These are phyloP conservation scores for Cheilosia urbana DNA, from an alignment of 2,888 invertebrate species.

Conservation along the genomic window DNA sequence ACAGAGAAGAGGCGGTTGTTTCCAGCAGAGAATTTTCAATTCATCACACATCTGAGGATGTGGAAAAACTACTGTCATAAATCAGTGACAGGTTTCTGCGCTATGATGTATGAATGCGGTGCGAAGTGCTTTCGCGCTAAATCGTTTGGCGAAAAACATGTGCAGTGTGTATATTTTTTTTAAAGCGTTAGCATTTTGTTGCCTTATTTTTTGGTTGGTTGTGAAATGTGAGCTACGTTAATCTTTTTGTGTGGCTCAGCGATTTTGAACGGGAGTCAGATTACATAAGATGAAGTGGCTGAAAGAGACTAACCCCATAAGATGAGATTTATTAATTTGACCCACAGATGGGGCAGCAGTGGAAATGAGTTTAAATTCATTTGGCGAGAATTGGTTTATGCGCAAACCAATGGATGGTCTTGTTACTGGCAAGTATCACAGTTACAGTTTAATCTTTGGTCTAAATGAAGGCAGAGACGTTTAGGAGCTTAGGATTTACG, in stretches of 20 bases:
- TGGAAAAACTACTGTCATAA: slow-evolving; percentile 72
- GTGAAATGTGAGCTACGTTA: slow-evolving; percentile 59
- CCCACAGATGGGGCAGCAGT: slow-evolving; percentile 46
- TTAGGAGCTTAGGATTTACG: too few species aligned
- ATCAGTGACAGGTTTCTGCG: slow-evolving; percentile 71
- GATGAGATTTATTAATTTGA: slow-evolving; percentile 68
- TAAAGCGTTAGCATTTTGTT: slow-evolving; percentile 1
- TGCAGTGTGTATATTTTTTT: not conserved
- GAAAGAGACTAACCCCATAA: slow-evolving; percentile 39
- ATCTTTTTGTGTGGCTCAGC: slow-evolving; percentile 56
- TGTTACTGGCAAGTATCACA: not conserved
- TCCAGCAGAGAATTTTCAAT: slow-evolving; percentile 47
- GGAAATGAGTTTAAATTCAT: not conserved
- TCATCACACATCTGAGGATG: slow-evolving; percentile 64
- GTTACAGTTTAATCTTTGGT: too few species aligned
- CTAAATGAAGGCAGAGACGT: too few species aligned
- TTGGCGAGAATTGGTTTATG: not conserved
- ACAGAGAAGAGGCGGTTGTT: slow-evolving; percentile 21
- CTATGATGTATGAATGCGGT: slow-evolving; percentile 71
- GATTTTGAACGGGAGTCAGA: slow-evolving; percentile 68
- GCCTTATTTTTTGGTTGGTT: slow-evolving; percentile 24
- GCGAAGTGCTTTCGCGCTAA: slow-evolving; percentile 48
- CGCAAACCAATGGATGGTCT: not conserved
- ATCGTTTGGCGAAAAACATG: slow-evolving; percentile 41
- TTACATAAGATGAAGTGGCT: slow-evolving; percentile 60